Conservation (phyloP, 2,888 invertebrate species). For the Eilema griseolum region DNA sequence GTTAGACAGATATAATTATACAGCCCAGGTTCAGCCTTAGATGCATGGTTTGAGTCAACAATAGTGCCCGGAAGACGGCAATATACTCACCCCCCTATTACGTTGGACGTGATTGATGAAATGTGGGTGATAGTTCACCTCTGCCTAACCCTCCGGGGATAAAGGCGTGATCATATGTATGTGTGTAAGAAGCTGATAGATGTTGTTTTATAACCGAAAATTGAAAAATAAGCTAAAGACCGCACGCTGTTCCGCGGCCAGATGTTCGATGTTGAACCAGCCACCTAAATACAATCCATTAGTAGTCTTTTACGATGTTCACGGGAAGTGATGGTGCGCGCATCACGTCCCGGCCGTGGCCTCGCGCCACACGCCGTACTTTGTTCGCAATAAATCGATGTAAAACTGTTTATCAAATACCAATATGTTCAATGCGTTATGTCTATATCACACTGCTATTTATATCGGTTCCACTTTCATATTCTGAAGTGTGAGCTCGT, state of each 20-base stretch:
- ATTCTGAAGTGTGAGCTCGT: conserved; percentile 8
- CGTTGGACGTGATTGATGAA: no score
- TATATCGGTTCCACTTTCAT: conserved; percentile 5
- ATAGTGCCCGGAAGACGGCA: no score
- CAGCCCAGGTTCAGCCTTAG: no score
- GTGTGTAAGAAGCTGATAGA: no score
- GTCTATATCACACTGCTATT: conserved; percentile 13
- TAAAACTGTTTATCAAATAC: conserved; percentile 27
- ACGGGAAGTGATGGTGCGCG: conserved; percentile 8
- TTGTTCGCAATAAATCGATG: conserved; percentile 26
- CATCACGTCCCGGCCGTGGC: background rate
- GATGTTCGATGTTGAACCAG: conserved; percentile 13
- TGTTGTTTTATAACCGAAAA: conserved; percentile 1
- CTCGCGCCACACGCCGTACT: conserved; percentile 17
- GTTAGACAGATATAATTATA: no score
- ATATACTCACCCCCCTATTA: no score
- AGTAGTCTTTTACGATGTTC: conserved; percentile 23
- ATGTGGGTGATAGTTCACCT: no score
- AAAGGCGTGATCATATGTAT: no score
- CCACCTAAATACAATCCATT: conserved; percentile 19
- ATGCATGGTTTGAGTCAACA: no score
- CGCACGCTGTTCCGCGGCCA: conserved; percentile 1
- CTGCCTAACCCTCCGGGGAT: no score
- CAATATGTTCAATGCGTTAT: conserved; percentile 16
- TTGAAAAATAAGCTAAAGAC: conserved; percentile 1